Evolutionary conservation across 2,797 vertebrate species (phyloP), one percentile per base, ranked within the genome.

Genomic region (Chaunax sp.): DNA sequence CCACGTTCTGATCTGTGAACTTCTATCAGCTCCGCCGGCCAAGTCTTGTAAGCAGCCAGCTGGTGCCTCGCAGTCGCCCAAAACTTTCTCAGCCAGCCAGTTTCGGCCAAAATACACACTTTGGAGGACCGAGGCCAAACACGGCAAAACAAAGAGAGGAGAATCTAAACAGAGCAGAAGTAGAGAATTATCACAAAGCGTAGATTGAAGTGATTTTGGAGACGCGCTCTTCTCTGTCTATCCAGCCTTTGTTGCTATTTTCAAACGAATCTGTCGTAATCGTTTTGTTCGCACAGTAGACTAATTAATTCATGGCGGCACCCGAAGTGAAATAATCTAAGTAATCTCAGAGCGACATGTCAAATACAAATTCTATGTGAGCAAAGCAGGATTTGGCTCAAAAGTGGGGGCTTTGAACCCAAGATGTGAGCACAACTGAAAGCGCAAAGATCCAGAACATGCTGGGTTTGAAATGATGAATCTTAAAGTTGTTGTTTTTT

Each of bases 1-100:
- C 61, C n/a, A 3, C 50, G 57, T 23, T 58, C 69, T 70, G 65
- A 72, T 82, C 77, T 70, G 71, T 50, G 50, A 47, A 72, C 68
- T 72, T 20, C 72, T 57, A 68, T 69, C 73, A 54, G 33, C 55
- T 11, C 0, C 25, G 1, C 6, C 4, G 23, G 81, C 87, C 85
- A 86, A 88, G 64, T 64, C 82, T 75, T 72, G 73, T 69, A 63
- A 76, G 78, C 61, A 69, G 77, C 85, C 87, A 90, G 85, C 73
- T 79, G 82, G 83, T 82, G 78, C 61, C 22, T 11, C 16, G 63
- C 62, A 84, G 58, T 72, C 65, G 77, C 64, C 82, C 81, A 66
- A 76, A 84, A 78, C 63, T 63, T 77, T 33, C 63, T 26, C 59
- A 40, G 84, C 83, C 87, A 84, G 81, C 46, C 37, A 16, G 30